These are phyloP conservation scores for Heliocidaris erythrogramma DNA, from an alignment of 35 echinoderm and acorn worm species.

Conservation along the genomic window DNA sequence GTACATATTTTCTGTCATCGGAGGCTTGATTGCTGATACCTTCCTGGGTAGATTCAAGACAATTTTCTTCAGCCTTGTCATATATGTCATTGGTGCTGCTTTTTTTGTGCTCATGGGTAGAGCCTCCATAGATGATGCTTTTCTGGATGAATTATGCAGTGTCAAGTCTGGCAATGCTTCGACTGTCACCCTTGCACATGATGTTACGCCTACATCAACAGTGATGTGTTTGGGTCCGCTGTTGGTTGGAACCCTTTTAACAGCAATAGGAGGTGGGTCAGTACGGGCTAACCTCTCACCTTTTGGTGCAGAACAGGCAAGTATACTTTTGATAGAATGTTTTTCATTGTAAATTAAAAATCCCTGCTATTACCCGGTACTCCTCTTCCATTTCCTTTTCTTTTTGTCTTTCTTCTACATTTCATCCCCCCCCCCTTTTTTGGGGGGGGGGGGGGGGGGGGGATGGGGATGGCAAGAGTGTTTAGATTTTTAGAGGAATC, in stretches of 20 bases:
- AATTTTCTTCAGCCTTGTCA: slow-evolving; percentile 73
- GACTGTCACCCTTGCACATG: not conserved
- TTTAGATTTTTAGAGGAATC: too few relatives aligned
- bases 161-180: not conserved
- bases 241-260: slow-evolving; percentile 51
- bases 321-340: not conserved
- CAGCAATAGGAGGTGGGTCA: slow-evolving; percentile 75
- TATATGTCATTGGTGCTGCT: slow-evolving; percentile 61
- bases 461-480: too few relatives aligned
- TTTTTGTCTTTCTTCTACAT: too few relatives aligned
- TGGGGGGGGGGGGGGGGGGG: too few relatives aligned
- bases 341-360: too few relatives aligned
- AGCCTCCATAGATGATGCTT: not conserved
- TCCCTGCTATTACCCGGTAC: too few relatives aligned
- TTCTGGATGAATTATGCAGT: not conserved
- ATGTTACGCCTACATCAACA: not conserved
- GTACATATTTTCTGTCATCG: slow-evolving; percentile 74
- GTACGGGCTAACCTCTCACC: slow-evolving; percentile 80
- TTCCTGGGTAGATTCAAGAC: slow-evolving; percentile 81
- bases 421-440: too few relatives aligned
- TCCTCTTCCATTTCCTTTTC: too few relatives aligned
- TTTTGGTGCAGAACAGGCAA: slow-evolving; percentile 98
- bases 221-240: slow-evolving; percentile 53
- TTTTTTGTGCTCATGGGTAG: slow-evolving; percentile 67
- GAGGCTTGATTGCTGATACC: slow-evolving; percentile 82